A percentile compares a stretch with the other conserved stretches of the same genome.
Evolutionary conservation across 2,797 vertebrate species (phyloP).

Genomic region (Rhyacichthys aspro): DNA sequence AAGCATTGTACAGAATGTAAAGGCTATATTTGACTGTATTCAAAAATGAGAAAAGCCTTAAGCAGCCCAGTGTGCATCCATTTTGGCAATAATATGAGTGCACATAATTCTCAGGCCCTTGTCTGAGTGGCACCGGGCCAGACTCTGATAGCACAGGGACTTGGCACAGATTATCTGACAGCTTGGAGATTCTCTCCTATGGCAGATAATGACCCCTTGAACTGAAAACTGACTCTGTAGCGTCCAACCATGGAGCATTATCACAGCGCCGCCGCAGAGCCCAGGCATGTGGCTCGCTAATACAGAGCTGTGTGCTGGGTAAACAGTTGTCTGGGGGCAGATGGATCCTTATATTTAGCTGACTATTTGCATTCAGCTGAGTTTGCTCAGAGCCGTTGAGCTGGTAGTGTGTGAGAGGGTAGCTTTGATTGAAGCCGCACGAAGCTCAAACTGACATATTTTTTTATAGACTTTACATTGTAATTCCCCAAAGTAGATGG

Average conservation of each 20-base stretch:
- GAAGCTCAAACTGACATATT: conserved; percentile 13
- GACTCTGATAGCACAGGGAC: conserved; percentile 25
- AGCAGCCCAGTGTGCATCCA: background rate
- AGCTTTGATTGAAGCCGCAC: conserved; percentile 14
- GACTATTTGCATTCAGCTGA: conserved; percentile 18
- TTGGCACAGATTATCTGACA: conserved; percentile 46
- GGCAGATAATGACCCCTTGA: conserved; percentile 40
- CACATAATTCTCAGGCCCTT: background rate
- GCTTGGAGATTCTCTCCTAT: conserved; percentile 38
- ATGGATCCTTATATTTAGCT: conserved; percentile 36
- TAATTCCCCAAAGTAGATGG: conserved; percentile 3
- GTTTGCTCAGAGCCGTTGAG: conserved; percentile 16
- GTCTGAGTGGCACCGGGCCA: conserved; percentile 25
- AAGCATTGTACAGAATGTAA: background rate
- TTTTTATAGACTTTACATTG: conserved; percentile 20
- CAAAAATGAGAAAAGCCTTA: conserved; percentile 10
- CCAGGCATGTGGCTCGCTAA: conserved; percentile 40
- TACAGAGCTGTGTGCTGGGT: conserved; percentile 17
- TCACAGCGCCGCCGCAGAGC: conserved; percentile 34
- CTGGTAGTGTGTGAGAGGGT: conserved; percentile 29
- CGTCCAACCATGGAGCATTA: conserved; percentile 27
- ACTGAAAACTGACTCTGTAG: conserved; percentile 29
- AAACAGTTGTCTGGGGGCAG: conserved; percentile 44
- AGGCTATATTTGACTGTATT: background rate
- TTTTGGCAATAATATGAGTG: conserved; percentile 11